These are phyloP conservation scores for Melangyna quadrimaculata DNA, from an alignment of 2,888 invertebrate species.

Conservation along the genomic window DNA sequence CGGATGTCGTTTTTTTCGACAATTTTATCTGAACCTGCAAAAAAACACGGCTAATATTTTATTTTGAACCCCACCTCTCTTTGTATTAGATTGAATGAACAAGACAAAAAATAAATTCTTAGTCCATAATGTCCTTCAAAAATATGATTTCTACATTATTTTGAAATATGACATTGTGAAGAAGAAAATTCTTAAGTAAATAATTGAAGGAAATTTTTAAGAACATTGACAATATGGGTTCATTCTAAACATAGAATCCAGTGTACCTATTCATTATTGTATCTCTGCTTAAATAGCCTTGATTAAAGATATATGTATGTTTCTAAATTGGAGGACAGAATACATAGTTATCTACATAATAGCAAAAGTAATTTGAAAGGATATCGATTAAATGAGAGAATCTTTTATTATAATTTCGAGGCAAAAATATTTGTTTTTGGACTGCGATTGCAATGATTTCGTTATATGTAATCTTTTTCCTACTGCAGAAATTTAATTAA, in stretches of 20 bases:
- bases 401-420: neutral
- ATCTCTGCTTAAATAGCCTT: neutral
- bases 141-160: neutral
- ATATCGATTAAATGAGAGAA: constrained; percentile 3
- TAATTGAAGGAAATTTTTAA: neutral
- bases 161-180: neutral
- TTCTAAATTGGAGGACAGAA: neutral
- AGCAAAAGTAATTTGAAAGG: neutral
- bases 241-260: neutral
- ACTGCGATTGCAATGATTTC: too few relatives aligned
- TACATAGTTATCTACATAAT: too few relatives aligned
- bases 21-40: too few relatives aligned
- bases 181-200: neutral
- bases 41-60: too few relatives aligned
- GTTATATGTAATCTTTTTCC: too few relatives aligned
- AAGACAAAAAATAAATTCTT: neutral
- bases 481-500: too few relatives aligned
- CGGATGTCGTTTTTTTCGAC: too few relatives aligned
- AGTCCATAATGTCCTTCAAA: neutral
- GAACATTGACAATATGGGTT: neutral
- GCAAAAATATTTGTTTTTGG: neutral
- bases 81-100: neutral
- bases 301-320: too few relatives aligned
- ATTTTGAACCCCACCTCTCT: neutral
- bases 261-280: neutral